phyloP scores from a whole-genome alignment of 1,140 invertebrate species.

The Heliconius hermathena region DNA sequence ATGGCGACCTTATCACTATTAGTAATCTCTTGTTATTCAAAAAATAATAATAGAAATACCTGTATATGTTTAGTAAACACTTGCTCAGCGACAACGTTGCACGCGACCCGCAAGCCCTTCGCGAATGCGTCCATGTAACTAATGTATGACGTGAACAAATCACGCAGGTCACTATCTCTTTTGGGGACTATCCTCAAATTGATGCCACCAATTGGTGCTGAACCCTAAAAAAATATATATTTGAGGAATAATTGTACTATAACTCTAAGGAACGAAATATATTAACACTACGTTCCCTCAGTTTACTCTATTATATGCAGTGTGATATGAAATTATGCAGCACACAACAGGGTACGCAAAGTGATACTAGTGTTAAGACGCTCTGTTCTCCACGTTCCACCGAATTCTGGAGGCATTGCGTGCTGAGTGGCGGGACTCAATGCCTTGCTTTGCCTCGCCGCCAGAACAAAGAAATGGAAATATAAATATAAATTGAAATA shows the following conservation, averaged over 20 bases:
- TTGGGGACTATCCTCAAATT: constrained; percentile 82
- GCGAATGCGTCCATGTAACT: constrained; percentile 84
- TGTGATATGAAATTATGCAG: too few species aligned
- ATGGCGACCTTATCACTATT: too few species aligned
- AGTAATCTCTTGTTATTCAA: too few species aligned
- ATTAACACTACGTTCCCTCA: neutral
- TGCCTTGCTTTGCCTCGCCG: too few species aligned
- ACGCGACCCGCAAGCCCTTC: constrained; percentile 81
- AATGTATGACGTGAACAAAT: constrained; percentile 83
- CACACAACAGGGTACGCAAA: too few species aligned
- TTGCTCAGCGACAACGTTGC: constrained; percentile 79
- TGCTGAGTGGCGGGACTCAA: too few species aligned
- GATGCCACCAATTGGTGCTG: constrained; percentile 84
- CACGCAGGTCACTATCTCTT: constrained; percentile 81
- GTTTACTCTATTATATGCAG: too few species aligned
- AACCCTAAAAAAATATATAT: constrained; percentile 63
- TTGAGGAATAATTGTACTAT: neutral
- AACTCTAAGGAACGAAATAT: neutral
- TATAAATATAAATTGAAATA: too few species aligned
- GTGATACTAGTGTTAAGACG: too few species aligned
- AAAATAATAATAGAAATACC: constrained; percentile 41
- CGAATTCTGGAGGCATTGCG: too few species aligned
- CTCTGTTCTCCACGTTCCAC: too few species aligned
- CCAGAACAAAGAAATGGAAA: too few species aligned
- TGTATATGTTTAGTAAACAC: constrained; percentile 75